Base-by-base conservation (phyloP, 2,113 vertebrate genomes). In the Sinocyclocheilus rhinocerous region DNA sequence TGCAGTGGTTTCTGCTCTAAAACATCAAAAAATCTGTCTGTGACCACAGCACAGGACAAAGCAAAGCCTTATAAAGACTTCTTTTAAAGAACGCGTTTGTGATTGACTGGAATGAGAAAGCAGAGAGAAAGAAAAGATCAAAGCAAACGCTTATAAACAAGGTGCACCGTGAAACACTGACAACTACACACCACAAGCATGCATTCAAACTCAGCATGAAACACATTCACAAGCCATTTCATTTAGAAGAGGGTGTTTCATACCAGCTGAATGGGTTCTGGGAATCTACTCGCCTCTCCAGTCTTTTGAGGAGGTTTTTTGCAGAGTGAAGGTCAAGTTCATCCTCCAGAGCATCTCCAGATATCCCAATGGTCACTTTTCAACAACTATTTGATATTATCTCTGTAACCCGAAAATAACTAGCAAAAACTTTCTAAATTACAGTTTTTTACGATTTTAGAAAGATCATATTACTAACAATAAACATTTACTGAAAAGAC, bases 11-110 rank as follows among this genome's bases (percentile, higher is more conserved):
- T 70, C 3, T 22, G 33, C 33, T 22, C 33, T 48, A 24, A 24
- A 75, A 75, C 39, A 73, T n/a, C 26, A 81, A 85, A 81, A 87
- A 87, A 85, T 82, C 83, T 36, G 48, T 45, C 79, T 81, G 42
- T 50, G 45, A 33, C 79, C 52, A 29, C 48, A n/a, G n/a, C 76
- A 26, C 6, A 81, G 59, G 83, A 88, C 69, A 88, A 81, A 85
- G 45, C 36, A 65, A 81, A 42, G 29, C 87, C 85, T 84, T 85
- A 84, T 84, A 87, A 89, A 89, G 76, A 18, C 86, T 83, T 80
- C 85, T 75, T 48, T 76, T 70, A 69, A 73, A 88, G 84, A 86
- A 86, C n/a, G 85, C 55, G 22, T 69, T 88, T 84, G 16, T 86
- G 76, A 81, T 79, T 10, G 86, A 80, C 50, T 42, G 85, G 75